Base-by-base conservation (phyloP, 2,113 vertebrate species). In the Embiotoca jacksoni region DNA sequence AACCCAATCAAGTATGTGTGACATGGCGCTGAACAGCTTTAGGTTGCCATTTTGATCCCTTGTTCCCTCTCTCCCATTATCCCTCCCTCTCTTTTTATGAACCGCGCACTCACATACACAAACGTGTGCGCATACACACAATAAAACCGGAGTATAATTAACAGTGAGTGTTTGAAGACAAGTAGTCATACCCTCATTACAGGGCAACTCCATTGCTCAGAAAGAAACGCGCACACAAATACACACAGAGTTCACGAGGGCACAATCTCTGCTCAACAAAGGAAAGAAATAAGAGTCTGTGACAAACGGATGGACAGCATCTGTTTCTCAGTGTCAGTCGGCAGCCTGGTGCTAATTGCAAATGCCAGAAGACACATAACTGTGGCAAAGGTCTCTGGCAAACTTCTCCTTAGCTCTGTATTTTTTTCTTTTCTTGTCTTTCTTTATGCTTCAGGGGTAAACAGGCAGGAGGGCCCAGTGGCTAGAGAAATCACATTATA, bases 371-470 rank as follows among this genome's bases (percentile, higher is more conserved):
- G 86, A 91, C 70, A 91, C 75, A 83, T 82, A 85, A 88, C 54
- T 78, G 56, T 86, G 79, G 88, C 89, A 88, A 89, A 92, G 90
- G 88, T 90, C 90, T 76, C 54, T 1, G 44, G 78, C 62, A 89
- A 87, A 91, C 82, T 83, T 88, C 72, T 47, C 44, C 47, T 54
- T 59, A 32, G 65, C 60, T 65, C 6, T 49, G 23, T 58, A 39
- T 70, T 58, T 41, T 32, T 39, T n/a, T 7, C 1, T 30, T 57
- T 76, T 54, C 3, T 31, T 56, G 69, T 78, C 47, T 61, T 59
- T 44, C 49, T 76, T 76, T 30, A 71, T 66, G 92, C 94, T 94
- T 41, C 78, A 35, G 92, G 93, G 93, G 88, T 94, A 94, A 94
- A 94, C 92, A 94, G 91, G 81, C 65, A 57, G 59, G 41, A 74